Base-by-base conservation (phyloP, 1,140 invertebrate genomes). In the Maniola jurtina region DNA sequence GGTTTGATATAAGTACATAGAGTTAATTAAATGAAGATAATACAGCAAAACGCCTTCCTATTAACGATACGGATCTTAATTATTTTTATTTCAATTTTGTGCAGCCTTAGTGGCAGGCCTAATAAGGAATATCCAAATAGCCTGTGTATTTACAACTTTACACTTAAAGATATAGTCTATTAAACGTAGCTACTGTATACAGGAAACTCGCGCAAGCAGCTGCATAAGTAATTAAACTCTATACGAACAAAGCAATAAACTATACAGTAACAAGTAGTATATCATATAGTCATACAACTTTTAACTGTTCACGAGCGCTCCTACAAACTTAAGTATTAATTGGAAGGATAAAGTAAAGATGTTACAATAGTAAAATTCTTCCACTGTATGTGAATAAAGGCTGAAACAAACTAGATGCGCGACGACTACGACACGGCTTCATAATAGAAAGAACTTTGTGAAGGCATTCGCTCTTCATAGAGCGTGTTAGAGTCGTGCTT, bases 221-320 rank as follows among this genome's bases (percentile, higher is more conserved):
- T 65, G 63, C 55, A 36, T 57, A 58, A 54, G 45, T 35, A 47
- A 57, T 64, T 56, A 61, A 47, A 48, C 45, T 42, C 45, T 42
- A 16, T 25, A 16, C 10, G 14, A 52, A 48, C 14, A 48, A 48
- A 14, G 5, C 14, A 25, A 0, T 52, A 25, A 52, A 52, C 7
- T 52, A 52, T 52, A 15, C 13, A n/a, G 10, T 48, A 48, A 48
- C 3, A 48, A 48, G 3, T 48, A n/a, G 13, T 14, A 48, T 6
- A 9, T 9, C 5, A 40, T 11, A 40, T 40, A 38, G 38, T 9
- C 25, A 25, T 4, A 25, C 25, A 25, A 25, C 25, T 25, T 25
- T 4, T 25, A 4, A 25, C 25, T 25, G 4, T 4, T 25, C 25
- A 25, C 25, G 4, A 25, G 25, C 25, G 4, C 25, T 25, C 25